Evolutionary conservation across 64 coral and sea anemone species (phyloP), one percentile per base, ranked within the genome.

Genomic region (Stylophora pistillata): DNA sequence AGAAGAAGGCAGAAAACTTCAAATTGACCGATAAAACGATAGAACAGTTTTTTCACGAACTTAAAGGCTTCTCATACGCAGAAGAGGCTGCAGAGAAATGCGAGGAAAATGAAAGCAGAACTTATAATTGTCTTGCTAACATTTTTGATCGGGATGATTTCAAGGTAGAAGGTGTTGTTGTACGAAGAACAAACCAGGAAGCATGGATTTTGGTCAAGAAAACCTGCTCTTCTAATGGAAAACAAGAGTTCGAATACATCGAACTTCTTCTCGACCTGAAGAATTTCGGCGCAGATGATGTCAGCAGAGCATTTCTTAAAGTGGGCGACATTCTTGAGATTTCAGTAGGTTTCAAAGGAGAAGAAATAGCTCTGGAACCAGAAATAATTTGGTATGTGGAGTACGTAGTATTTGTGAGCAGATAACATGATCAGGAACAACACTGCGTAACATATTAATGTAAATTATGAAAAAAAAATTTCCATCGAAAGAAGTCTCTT

Each of bases 291-390:
- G 37, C 4, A 23, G 41, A 66, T 32, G 23, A 52, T 68, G 65
- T 82, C 79, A 82, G 61, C 20, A 20, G 17, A 23, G 61, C 0
- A 64, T 64, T 23, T 41, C 20, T 82, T 23, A 82, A 82, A 15
- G 60, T 82, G 30, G 79, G 79, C 2, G 79, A 82, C 25, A 81
- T 81, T 33, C 58, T 82, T 41, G 58, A 82, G 13, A 32, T 82
- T 12, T 15, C 58, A 52, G 65, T 23, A 16, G 34, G 58, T 30
- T 11, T 3, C 10, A 82, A 33, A 30, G 62, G 25, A 21, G 21
- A 34, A 4, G 31, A 60, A n/a, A 60, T 18, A 21, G 32, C 30
- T 5, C 9, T 54, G 58, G 79, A 82, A 25, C 17, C 58, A 65
- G 79, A 82, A 10, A 10, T 82, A 15, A 62, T 82, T 11, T 64